Conservation (phyloP, 2,888 invertebrate genomes). For the Drosophila tanythrix region DNA sequence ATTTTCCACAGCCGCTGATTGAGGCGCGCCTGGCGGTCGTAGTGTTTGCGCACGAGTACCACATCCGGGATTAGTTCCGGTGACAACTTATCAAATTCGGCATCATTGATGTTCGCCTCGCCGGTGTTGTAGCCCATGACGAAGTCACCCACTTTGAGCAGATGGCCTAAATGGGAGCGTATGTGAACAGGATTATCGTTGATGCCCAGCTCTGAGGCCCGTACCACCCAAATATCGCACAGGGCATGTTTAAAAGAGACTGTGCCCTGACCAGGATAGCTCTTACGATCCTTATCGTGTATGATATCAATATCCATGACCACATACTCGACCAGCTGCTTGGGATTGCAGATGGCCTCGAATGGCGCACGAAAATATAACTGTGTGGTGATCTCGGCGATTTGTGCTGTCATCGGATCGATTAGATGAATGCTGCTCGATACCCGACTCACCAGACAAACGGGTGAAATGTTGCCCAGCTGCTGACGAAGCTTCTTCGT, state of each 20-base stretch:
- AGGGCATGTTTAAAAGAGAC: slow-evolving; percentile 94
- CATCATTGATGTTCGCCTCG: slow-evolving; percentile 96
- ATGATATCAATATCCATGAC: slow-evolving; percentile 95
- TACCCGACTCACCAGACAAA: slow-evolving; percentile 95
- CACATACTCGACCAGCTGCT: slow-evolving; percentile 95
- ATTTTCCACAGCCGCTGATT: slow-evolving; percentile 95
- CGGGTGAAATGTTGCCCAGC: slow-evolving; percentile 93
- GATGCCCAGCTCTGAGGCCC: slow-evolving; percentile 93
- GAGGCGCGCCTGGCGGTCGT: slow-evolving; percentile 90
- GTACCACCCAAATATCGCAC: slow-evolving; percentile 97
- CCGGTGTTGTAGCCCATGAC: slow-evolving; percentile 96
- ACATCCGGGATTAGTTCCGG: slow-evolving; percentile 92
- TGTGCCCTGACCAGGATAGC: slow-evolving; percentile 94
- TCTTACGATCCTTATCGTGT: slow-evolving; percentile 88
- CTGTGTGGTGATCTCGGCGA: slow-evolving; percentile 92
- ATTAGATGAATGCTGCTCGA: slow-evolving; percentile 96
- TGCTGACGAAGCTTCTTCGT: slow-evolving; percentile 94
- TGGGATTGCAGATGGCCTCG: slow-evolving; percentile 94
- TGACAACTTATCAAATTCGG: slow-evolving; percentile 93
- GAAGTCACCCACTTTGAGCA: slow-evolving; percentile 96
- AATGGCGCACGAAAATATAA: slow-evolving; percentile 95
- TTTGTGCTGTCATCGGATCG: slow-evolving; percentile 95
- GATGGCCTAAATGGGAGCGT: slow-evolving; percentile 96
- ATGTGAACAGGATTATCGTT: slow-evolving; percentile 93
- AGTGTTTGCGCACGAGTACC: slow-evolving; percentile 96